phyloP scores from a whole-genome alignment of 2,113 vertebrate genomes.

The Salvelinus fontinalis region DNA sequence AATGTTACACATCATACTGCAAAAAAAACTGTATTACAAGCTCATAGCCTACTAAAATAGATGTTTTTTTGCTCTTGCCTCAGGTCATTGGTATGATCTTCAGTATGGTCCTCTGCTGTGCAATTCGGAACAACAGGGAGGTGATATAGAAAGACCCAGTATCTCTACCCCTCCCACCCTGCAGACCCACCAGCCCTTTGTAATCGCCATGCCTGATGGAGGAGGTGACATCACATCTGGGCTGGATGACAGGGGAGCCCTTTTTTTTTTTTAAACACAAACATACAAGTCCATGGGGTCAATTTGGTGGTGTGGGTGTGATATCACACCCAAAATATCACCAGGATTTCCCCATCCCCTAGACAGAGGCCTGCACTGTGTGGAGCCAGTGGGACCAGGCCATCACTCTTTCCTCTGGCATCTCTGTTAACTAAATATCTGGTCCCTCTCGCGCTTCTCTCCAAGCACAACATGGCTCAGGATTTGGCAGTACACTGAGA shows the following conservation, averaged over 20 bases:
- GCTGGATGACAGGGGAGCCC: not conserved
- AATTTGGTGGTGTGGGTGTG: slow-evolving; percentile 23
- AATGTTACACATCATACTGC: not conserved
- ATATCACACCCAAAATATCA: not conserved
- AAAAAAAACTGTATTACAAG: not conserved
- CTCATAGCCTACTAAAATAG: not conserved
- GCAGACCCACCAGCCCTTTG: slow-evolving; percentile 22
- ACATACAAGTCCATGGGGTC: slow-evolving; percentile 13
- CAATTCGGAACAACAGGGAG: slow-evolving; percentile 89
- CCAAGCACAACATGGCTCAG: slow-evolving; percentile 22
- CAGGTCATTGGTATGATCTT: slow-evolving; percentile 97
- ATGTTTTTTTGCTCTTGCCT: slow-evolving; percentile 33
- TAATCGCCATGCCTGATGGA: slow-evolving; percentile 19
- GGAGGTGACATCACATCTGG: slow-evolving; percentile 20
- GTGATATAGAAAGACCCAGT: slow-evolving; percentile 75
- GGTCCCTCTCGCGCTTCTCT: not conserved
- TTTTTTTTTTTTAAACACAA: slow-evolving; percentile 1
- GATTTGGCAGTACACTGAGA: slow-evolving; percentile 39
- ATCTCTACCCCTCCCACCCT: not conserved
- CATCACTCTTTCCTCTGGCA: slow-evolving; percentile 41
- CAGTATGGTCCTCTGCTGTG: slow-evolving; percentile 97
- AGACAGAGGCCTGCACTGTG: slow-evolving; percentile 19
- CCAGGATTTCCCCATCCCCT: not conserved
- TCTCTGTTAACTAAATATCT: slow-evolving; percentile 30
- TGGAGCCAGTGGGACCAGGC: not conserved